Conservation (phyloP, 2,113 vertebrate species). For the Cichladusa arquata region DNA sequence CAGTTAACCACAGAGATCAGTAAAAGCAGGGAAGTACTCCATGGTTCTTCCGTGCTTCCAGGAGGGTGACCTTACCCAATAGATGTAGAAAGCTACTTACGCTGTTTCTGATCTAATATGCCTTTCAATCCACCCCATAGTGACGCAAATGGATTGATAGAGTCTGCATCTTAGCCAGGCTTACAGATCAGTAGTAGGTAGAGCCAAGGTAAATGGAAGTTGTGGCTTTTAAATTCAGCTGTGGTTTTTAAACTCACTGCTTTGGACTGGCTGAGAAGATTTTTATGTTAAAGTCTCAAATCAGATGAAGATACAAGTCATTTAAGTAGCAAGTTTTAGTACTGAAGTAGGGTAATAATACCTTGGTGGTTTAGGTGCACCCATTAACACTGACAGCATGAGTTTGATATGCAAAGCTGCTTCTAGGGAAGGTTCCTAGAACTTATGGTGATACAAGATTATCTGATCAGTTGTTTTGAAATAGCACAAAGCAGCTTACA, state of each 20-base stretch:
- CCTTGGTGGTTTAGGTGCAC: not conserved
- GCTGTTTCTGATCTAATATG: not conserved
- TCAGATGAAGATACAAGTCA: not conserved
- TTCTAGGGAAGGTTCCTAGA: not conserved
- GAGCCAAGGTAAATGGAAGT: not conserved
- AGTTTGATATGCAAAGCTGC: not conserved
- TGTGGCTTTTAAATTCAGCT: not conserved
- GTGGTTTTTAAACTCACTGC: not conserved
- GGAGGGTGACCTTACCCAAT: not conserved
- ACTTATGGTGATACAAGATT: not conserved
- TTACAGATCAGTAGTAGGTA: not conserved
- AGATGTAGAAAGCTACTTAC: not conserved
- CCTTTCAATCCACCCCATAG: not conserved
- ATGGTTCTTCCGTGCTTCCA: not conserved
- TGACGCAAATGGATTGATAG: not conserved
- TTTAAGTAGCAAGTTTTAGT: not conserved
- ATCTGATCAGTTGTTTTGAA: conserved; percentile 40
- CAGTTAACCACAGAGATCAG: not conserved
- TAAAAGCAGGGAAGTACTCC: not conserved
- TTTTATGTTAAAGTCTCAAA: not conserved
- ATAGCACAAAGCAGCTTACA: conserved; percentile 58
- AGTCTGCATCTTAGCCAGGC: not conserved
- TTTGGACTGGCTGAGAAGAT: not conserved
- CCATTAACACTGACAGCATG: not conserved
- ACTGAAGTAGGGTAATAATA: not conserved